Conservation (phyloP, 2,113 vertebrate genomes). For the Peromyscus polionotus region DNA sequence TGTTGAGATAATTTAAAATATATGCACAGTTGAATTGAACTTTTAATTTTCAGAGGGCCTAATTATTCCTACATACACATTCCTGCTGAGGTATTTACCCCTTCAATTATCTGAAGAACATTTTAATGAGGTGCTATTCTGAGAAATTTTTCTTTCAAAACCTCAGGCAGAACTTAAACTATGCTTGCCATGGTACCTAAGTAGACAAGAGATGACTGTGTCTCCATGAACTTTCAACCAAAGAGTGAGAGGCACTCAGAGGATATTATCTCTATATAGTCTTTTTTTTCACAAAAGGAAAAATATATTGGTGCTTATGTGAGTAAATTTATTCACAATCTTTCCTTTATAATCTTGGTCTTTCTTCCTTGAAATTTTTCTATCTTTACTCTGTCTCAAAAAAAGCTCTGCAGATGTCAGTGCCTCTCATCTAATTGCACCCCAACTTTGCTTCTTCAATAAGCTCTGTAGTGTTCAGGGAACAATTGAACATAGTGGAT, state of each 20-base stretch:
- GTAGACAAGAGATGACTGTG: slow-evolving; percentile 37
- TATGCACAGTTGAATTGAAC: slow-evolving; percentile 60
- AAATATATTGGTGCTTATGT: not conserved
- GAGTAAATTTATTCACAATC: slow-evolving; percentile 16
- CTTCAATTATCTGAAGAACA: slow-evolving; percentile 53
- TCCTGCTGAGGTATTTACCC: slow-evolving; percentile 58
- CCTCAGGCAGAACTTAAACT: slow-evolving; percentile 71
- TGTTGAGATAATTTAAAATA: slow-evolving; percentile 68
- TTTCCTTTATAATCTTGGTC: not conserved
- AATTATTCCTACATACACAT: slow-evolving; percentile 72
- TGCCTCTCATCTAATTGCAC: not conserved
- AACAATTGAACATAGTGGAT: not conserved
- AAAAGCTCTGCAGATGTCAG: not conserved
- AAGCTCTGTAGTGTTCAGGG: not conserved
- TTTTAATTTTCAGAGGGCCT: slow-evolving; percentile 77
- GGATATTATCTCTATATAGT: not conserved
- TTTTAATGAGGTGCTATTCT: slow-evolving; percentile 80
- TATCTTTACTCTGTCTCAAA: not conserved
- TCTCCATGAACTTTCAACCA: slow-evolving; percentile 37
- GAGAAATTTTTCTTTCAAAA: slow-evolving; percentile 57
- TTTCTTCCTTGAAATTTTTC: not conserved
- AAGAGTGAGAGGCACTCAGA: slow-evolving; percentile 28
- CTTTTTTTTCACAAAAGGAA: not conserved
- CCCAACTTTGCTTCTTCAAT: not conserved
- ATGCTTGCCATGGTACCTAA: not conserved